Percentiles rank a stretch among this genome's conserved stretches.
Evolutionary conservation across 2,888 invertebrate species (phyloP).

Genomic region (Neoscelio sp.): DNA sequence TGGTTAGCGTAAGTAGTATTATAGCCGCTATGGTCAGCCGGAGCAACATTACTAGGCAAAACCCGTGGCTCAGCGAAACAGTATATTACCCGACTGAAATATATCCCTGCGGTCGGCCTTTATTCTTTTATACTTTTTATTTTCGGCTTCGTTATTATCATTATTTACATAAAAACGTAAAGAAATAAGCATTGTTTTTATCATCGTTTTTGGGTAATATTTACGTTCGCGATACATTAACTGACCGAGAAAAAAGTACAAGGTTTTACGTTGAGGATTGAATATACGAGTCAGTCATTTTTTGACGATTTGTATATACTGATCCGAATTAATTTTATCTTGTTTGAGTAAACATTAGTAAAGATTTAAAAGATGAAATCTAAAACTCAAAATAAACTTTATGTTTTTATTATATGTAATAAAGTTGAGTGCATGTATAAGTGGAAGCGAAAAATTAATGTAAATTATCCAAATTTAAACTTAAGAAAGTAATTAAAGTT

Average conservation of each 20-base stretch:
- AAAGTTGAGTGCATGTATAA: no score
- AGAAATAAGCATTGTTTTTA: slow-evolving; percentile 9
- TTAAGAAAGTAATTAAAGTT: no score
- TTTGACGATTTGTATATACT: neutral
- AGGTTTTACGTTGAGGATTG: neutral
- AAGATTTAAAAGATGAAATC: no score
- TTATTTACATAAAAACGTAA: slow-evolving; percentile 31
- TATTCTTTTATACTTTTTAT: slow-evolving; percentile 44
- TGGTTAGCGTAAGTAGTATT: slow-evolving; percentile 45
- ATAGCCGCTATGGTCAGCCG: slow-evolving; percentile 30
- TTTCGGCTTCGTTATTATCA: slow-evolving; percentile 36
- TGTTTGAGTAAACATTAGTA: no score
- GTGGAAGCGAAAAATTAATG: no score
- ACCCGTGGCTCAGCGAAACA: slow-evolving; percentile 42
- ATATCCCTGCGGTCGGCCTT: slow-evolving; percentile 32
- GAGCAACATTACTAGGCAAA: slow-evolving; percentile 35
- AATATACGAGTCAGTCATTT: slow-evolving; percentile 16
- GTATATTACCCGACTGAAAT: slow-evolving; percentile 49
- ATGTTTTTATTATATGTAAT: no score
- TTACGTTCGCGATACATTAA: slow-evolving; percentile 10
- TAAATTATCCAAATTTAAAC: no score
- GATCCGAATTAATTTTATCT: no score
- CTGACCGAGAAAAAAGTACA: slow-evolving; percentile 15
- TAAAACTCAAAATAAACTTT: no score
- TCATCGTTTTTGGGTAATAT: slow-evolving; percentile 5